Base-by-base conservation (phyloP, 1,140 invertebrate species). In the Propsilocerus akamusi region DNA sequence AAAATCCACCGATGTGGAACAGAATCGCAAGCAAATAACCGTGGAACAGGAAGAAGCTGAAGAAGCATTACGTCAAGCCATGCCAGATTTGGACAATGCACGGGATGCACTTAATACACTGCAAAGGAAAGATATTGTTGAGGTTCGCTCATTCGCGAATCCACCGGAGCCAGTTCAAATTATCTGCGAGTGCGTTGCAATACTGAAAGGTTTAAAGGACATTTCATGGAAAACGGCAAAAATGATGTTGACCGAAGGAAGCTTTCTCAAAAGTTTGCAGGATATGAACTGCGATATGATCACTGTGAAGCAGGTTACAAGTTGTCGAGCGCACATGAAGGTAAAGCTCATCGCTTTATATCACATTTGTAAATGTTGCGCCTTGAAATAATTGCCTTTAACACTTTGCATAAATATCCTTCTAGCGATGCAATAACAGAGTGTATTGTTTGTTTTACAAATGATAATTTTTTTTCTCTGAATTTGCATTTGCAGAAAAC, bases 181-280 rank as follows among this genome's bases (percentile, higher is more conserved):
- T 2, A 80, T 93, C 0, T 87, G 85, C 57, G 88, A 93, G 62
- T 91, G 86, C 57, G 78, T 93, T 22, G 83, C 83, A 0, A 86
- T 92, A 48, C 71, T 93, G 17, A 73, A 78, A 54, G 84, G 83
- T 2, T 71, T 80, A 8, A 86, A 84, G 54, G 89, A 93, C 46
- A 77, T 92, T 0, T 83, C 75, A 30, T 93, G 89, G 89, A 92
- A 92, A 66, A 76, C 77, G 11, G 87, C 86, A 0, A 90, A 89
- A 59, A 83, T 73, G 11, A 84, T 93, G 77, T 91, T 94, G 87
- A 76, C 83, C 0, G 88, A 93, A 62, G 80, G 86, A 0, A 85
- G 78, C 62, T 94, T 93, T 62, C 60, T 93, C 3, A 72, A 74
- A 53, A 73, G 69, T 24, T 65, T 94, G 3, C 83, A 84, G 67